Base-by-base conservation (phyloP, 2,888 invertebrate species). In the Drosophila meridiana region DNA sequence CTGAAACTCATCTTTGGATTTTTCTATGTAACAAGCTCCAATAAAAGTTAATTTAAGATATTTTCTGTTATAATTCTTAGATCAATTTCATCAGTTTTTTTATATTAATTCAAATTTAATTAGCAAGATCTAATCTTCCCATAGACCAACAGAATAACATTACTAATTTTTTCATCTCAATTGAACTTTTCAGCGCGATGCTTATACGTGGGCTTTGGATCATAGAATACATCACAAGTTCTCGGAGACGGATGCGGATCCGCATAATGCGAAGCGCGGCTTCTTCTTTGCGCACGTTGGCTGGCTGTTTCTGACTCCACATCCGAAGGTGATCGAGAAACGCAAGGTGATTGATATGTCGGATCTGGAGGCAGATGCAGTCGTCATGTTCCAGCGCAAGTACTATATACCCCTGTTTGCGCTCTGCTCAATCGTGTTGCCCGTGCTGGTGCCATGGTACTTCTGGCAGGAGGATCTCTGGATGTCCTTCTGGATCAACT, bases 211-310 rank as follows among this genome's bases (percentile, higher is more conserved):
- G 98, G 96, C 97, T 0, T 92, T 97, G 78, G 97, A 98, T 90
- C 98, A 98, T 91, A 94, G 98, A 78, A 96, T 97, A 55, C 98
- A 98, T 91, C 98, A 98, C 93, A 97, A 97, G 91, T 98, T 96
- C 93, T 95, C 96, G 40, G 98, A 98, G 93, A 97, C 97, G 0
- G 96, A 96, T 70, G 96, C 97, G 0, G 98, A 98, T 92, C 93
- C 93, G 3, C 93, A 93, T 55, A 96, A 98, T 93, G 96, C 96
- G 2, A 95, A 96, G 57, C 94, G 97, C 47, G 98, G 98, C 13
- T 97, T 97, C 93, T 96, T 97, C 94, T 98, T 98, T 92, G 96
- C 98, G 0, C 98, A 98, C 92, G 96, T 98, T 9, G 98, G 98
- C 8, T 98, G 98, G 98, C 94, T 98, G 50, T 95, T 98, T 60